Base-by-base conservation (phyloP, 2,888 invertebrate genomes). In the Lampropteryx suffumata region DNA sequence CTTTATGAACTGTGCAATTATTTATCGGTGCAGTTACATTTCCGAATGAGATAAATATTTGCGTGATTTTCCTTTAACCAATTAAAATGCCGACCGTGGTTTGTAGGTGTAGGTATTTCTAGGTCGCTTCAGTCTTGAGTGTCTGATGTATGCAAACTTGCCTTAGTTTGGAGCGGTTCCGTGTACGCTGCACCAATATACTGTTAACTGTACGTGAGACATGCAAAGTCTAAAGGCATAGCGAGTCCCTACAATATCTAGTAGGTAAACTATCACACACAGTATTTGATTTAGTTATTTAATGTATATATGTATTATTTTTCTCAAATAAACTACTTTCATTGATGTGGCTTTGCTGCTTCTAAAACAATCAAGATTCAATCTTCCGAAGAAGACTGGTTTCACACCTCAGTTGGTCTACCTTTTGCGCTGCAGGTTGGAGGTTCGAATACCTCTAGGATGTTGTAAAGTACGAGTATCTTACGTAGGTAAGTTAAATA, bases 61-160 rank as follows among this genome's bases (percentile, higher is more conserved):
- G 21, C 26, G 12, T 27, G 39, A 44, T 21, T 44, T 48, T 34
- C n/a, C 17, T 36, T 13, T 7, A 14, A 14, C 29, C 39, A 43
- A 47, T 52, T 47, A 44, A 43, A 48, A 39, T 35, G 2, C 43
- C 30, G 41, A 36, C 2, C 7, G 11, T 12, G 7, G 35, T 9
- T 30, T 43, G 32, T 10, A 28, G 26, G 33, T 28, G 33, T 34
- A 34, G 3, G 17, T 2, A 2, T 2, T 34, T 41, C 32, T 30
- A 34, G 14, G 36, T 57, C 34, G 26, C 49, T 52, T 57, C 57
- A 55, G 53, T 44, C 48, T 57, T 56, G 48, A 61, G 57, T 63
- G 59, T 57, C 60, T 65, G 68, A 67, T 67, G 64, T 67, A 73
- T 73, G 74, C 62, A 71, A 72, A 73, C 71, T 63, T 64, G 64